Evolutionary conservation across 2,797 vertebrate genomes (phyloP).

Genomic region (Bovichtus variegatus): DNA sequence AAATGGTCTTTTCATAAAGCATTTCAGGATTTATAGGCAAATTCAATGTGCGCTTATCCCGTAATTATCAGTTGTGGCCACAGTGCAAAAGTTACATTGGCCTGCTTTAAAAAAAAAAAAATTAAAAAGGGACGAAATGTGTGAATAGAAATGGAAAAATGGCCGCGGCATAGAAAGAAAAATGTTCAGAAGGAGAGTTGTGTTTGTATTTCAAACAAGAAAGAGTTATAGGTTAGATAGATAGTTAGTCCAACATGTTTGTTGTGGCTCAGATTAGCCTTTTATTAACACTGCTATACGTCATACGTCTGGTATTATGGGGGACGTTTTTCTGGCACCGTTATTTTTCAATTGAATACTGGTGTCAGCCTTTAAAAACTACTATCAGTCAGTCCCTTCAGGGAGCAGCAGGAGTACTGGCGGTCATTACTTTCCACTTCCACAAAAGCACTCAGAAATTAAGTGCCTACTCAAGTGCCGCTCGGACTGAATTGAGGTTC

Average conservation of each 20-base stretch:
- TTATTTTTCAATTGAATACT: neutral
- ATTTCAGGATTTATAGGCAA: no score
- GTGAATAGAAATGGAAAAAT: conserved; percentile 11
- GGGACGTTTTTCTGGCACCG: neutral
- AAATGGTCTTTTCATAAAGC: no score
- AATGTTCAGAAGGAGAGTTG: neutral
- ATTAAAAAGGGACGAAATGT: no score
- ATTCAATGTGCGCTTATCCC: neutral
- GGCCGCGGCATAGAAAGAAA: conserved; percentile 11
- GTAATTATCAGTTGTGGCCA: neutral
- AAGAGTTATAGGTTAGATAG: neutral
- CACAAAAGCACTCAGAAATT: conserved; percentile 54
- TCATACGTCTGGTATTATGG: neutral
- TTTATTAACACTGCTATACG: conserved; percentile 1
- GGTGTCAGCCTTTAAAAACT: conserved; percentile 12
- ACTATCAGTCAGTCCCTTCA: conserved; percentile 19
- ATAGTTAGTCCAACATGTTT: neutral
- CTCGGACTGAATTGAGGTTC: conserved; percentile 40
- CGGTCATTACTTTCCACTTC: conserved; percentile 43
- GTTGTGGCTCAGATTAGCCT: neutral
- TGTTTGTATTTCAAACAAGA: neutral
- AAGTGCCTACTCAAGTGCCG: conserved; percentile 49
- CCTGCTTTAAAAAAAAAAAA: conserved; percentile 7
- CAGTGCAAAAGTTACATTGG: neutral
- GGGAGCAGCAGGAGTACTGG: conserved; percentile 5